Percentiles rank a stretch among this genome's conserved stretches.
Conservation (phyloP, 37 sponge, comb jelly and placozoan genomes). For the Ianthella basta region DNA sequence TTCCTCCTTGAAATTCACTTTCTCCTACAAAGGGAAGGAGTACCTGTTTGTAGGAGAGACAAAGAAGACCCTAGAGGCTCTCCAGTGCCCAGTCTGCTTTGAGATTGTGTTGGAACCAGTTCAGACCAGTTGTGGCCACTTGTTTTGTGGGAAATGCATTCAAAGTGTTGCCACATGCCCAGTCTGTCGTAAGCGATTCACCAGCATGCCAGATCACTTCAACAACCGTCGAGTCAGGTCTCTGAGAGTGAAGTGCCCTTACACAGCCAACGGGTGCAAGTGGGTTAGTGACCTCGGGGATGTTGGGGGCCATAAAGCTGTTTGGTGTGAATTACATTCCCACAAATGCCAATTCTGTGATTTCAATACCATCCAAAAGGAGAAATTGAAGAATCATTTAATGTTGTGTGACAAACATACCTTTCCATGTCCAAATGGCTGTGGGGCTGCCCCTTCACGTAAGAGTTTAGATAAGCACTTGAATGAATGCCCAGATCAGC, state of each 20-base stretch:
- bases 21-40: neutral
- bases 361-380: too few relatives aligned
- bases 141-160: conserved; percentile 18
- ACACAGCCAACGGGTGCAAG: neutral
- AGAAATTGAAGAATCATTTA: too few relatives aligned
- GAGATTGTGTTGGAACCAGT: conserved; percentile 15
- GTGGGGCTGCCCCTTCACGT: too few relatives aligned
- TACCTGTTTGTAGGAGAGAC: neutral
- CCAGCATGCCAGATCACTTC: neutral
- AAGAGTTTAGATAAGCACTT: too few relatives aligned
- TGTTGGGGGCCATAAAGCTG: neutral
- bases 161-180: neutral
- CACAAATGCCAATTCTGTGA: too few relatives aligned
- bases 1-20: neutral
- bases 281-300: conserved; percentile 20
- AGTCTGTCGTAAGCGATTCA: neutral
- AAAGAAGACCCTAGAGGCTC: neutral
- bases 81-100: conserved; percentile 6
- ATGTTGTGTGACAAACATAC: too few relatives aligned
- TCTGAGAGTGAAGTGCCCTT: neutral
- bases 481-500: too few relatives aligned
- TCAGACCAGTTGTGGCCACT: conserved; percentile 35
- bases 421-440: too few relatives aligned
- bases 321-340: too few relatives aligned
- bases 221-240: neutral